A percentile compares a stretch with the other conserved stretches of the same genome.
phyloP scores from a whole-genome alignment of 2,797 vertebrate species.

The Enteromius treurensis region DNA sequence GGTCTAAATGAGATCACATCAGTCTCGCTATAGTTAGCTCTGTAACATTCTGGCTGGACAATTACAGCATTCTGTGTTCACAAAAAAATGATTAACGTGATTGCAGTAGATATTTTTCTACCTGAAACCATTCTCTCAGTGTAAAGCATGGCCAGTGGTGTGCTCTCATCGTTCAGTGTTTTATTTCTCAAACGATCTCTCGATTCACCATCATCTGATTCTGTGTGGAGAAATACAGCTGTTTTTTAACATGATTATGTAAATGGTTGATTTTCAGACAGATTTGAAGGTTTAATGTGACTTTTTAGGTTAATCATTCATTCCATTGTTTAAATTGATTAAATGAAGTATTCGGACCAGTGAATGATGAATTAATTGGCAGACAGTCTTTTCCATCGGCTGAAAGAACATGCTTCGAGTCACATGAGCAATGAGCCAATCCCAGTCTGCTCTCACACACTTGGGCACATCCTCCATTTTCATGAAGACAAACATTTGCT shows the following conservation, averaged over 20 bases:
- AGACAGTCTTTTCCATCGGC: slow-evolving; percentile 75
- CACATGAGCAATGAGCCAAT: slow-evolving; percentile 76
- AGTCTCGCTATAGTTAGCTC: background rate
- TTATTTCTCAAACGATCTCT: slow-evolving; percentile 61
- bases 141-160: slow-evolving; percentile 60
- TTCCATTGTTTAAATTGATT: background rate
- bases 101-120: slow-evolving; percentile 62
- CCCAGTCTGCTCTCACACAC: slow-evolving; percentile 83
- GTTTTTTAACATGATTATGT: background rate
- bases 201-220: slow-evolving; percentile 58
- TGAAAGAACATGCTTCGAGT: slow-evolving; percentile 69
- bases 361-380: slow-evolving; percentile 51
- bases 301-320: background rate
- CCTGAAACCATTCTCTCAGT: slow-evolving; percentile 89
- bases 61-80: background rate
- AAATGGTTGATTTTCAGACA: background rate
- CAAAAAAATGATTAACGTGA: background rate
- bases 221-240: slow-evolving; percentile 51
- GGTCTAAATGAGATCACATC: slow-evolving; percentile 72
- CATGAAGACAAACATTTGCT: slow-evolving; percentile 79
- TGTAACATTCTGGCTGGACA: background rate
- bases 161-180: slow-evolving; percentile 62
- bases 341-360: slow-evolving; percentile 70
- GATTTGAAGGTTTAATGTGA: background rate
- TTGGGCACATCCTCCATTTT: slow-evolving; percentile 86